Conservation (phyloP, 2,797 vertebrate genomes). For the Crax fasciolata region DNA sequence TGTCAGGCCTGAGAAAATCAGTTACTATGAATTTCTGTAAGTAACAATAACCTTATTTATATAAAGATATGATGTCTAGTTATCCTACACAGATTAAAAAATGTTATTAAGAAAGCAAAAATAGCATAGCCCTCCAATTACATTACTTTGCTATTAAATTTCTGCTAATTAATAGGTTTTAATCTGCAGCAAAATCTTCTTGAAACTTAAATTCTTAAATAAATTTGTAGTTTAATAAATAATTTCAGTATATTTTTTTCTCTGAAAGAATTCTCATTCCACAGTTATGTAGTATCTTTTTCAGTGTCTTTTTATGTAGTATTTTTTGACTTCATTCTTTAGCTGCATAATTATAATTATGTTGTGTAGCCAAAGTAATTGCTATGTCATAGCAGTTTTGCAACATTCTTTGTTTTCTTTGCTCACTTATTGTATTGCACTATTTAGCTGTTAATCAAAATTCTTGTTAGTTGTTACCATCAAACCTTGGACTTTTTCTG, state of each 20-base stretch:
- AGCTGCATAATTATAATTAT: background rate
- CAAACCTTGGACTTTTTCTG: background rate
- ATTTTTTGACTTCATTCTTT: background rate
- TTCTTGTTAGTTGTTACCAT: background rate
- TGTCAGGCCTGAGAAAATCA: rapidly evolving
- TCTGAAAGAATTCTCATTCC: background rate
- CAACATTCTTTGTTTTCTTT: background rate
- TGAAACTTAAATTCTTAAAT: background rate
- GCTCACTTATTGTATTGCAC: background rate
- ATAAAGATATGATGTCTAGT: background rate
- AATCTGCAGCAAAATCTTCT: background rate
- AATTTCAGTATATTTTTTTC: background rate
- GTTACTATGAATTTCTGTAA: background rate
- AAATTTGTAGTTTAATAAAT: background rate
- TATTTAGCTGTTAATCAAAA: background rate
- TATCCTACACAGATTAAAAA: background rate
- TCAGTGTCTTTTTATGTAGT: too few species aligned
- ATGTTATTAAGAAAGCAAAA: background rate
- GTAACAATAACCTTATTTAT: rapidly evolving
- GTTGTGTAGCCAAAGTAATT: background rate
- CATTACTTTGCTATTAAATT: background rate
- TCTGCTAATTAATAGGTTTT: background rate
- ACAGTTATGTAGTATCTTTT: background rate
- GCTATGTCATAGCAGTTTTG: rapidly evolving
- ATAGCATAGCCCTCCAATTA: background rate